A percentile compares a stretch with the other conserved stretches of the same genome.
These are phyloP conservation scores for Agrotis puta DNA, from an alignment of 2,888 invertebrate genomes.

Conservation along the genomic window DNA sequence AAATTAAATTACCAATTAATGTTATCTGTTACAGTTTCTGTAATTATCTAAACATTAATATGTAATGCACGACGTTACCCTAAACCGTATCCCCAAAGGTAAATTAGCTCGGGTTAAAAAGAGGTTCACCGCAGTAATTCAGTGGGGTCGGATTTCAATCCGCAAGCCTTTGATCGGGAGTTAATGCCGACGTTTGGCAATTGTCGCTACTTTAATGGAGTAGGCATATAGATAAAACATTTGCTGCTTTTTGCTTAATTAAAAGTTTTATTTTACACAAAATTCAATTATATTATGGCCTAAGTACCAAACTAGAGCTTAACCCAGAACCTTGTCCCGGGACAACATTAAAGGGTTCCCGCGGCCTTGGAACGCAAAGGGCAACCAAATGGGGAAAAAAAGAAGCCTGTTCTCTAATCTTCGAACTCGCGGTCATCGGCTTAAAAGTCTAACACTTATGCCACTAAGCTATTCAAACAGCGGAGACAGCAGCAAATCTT, in stretches of 20 bases:
- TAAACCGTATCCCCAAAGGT: constrained; percentile 39
- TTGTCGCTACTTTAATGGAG: constrained; percentile 44
- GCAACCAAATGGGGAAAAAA: no score
- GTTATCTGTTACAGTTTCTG: constrained; percentile 5
- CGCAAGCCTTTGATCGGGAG: constrained; percentile 55
- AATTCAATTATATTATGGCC: no score
- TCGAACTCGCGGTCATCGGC: no score
- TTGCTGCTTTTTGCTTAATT: constrained; percentile 11
- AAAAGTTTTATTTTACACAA: no score
- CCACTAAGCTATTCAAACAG: no score
- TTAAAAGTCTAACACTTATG: no score
- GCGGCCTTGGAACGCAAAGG: no score
- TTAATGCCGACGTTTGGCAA: constrained; percentile 43
- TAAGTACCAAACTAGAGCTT: no score
- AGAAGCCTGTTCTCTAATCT: no score
- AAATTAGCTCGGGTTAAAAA: constrained; percentile 57
- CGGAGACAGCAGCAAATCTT: no score
- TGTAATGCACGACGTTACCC: constrained; percentile 28
- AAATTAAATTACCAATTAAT: not conserved
- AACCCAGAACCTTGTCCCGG: no score
- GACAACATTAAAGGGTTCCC: no score
- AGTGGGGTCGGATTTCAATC: constrained; percentile 53
- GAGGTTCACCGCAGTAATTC: constrained; percentile 57
- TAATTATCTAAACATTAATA: constrained; percentile 41
- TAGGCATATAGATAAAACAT: constrained; percentile 24